Conservation (phyloP, 2,797 vertebrate genomes). For the Tenualosa thibaudeaui region DNA sequence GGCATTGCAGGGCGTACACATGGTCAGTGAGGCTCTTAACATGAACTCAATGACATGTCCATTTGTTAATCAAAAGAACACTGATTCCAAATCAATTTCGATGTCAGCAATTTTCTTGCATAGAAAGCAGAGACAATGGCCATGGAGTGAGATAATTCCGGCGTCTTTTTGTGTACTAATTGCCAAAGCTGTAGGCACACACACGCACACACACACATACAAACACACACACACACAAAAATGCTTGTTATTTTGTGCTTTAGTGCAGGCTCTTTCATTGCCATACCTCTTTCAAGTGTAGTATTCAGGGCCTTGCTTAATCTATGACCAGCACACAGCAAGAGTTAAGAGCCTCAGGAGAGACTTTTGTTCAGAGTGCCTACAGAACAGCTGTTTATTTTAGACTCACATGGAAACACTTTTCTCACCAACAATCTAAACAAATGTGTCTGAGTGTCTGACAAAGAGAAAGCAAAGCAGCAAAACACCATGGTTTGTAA, state of each 20-base stretch:
- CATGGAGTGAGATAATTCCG: not conserved
- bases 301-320: not conserved
- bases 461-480: not conserved
- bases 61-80: too few species aligned
- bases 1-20: not conserved
- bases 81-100: too few species aligned
- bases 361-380: not conserved
- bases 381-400: not conserved
- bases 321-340: not conserved
- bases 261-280: not conserved
- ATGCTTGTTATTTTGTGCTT: not conserved
- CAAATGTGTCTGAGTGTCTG: not conserved
- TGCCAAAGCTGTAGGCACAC: too few species aligned
- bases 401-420: not conserved
- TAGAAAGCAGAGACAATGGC: too few species aligned
- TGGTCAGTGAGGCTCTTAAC: not conserved
- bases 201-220: not conserved
- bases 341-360: not conserved
- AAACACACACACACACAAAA: too few species aligned
- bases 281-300: not conserved
- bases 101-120: not conserved
- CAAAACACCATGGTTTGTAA: not conserved
- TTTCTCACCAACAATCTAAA: not conserved
- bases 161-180: not conserved
- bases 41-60: too few species aligned